These are phyloP conservation scores for Scophthalmus maximus DNA, from an alignment of 2,113 vertebrate species.

Conservation along the genomic window DNA sequence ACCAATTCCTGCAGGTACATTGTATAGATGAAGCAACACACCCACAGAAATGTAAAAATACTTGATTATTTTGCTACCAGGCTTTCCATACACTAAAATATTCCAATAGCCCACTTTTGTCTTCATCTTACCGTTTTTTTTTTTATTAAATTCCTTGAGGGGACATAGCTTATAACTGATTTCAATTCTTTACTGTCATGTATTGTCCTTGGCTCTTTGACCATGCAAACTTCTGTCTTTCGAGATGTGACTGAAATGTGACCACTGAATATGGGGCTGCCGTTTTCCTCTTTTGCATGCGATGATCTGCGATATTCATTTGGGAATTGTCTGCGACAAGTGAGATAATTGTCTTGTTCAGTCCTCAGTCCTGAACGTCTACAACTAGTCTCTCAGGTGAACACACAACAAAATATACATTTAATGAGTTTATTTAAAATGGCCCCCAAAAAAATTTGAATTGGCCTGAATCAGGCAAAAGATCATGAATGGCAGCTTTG, in stretches of 20 bases:
- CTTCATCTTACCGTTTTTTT: conserved; percentile 2
- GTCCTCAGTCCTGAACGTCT: conserved; percentile 16
- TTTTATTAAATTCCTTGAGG: no score
- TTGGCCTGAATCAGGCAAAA: conserved; percentile 44
- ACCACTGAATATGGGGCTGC: neutral
- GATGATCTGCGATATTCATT: conserved; percentile 23
- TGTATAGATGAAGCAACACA: no score
- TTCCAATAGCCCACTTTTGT: neutral
- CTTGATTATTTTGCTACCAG: neutral
- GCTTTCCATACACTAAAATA: neutral
- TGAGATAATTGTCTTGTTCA: conserved; percentile 32
- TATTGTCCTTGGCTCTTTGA: neutral
- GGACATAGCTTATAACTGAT: no score
- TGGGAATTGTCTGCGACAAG: neutral
- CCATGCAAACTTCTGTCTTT: conserved; percentile 3
- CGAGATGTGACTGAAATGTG: conserved; percentile 13
- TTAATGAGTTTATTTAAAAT: conserved; percentile 67
- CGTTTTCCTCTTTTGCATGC: conserved; percentile 22
- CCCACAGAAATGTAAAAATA: no score
- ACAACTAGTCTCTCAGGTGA: conserved; percentile 25
- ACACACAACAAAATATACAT: conserved; percentile 43
- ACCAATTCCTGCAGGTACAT: no score
- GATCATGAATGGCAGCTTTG: conserved; percentile 44
- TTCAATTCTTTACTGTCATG: conserved; percentile 17
- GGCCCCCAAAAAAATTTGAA: conserved; percentile 23